Evolutionary conservation across 2,113 vertebrate genomes (phyloP), one percentile per base, ranked within the genome.

Genomic region (Gorsachius goisagi): DNA sequence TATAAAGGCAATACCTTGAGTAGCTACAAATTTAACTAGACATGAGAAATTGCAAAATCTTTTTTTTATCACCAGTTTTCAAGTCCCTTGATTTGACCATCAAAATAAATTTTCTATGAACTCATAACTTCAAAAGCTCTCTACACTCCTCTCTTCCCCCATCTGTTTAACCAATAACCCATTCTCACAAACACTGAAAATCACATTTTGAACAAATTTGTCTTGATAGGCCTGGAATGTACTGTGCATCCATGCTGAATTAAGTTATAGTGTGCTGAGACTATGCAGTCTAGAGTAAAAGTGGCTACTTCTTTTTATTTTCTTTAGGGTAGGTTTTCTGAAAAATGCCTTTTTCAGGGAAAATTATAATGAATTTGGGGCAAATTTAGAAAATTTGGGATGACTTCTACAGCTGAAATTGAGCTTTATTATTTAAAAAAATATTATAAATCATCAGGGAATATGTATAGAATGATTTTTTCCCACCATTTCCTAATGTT

Each of bases 1-100:
- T 44, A 74, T 79, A 78, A 85, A 86, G 53, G 47, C 44, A 87
- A 80, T 90, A 35, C 60, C 75, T 80, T 82, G 55, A 83, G 69
- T 75, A 92, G 80, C 84, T 88, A 90, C 50, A 84, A 88, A 96
- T 96, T 92, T 95, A 82, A 91, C n/a, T 79, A 94, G 91, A 95
- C 69, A 56, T 49, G 45, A 96, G 85, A 95, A 95, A 96, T 68
- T 94, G 79, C 88, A 75, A 93, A 85, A 85, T 79, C 60, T 47
- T 39, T 81, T 59, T 86, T 67, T 93, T 66, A 74, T 80, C 73
- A 75, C 41, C 53, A 35, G 53, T 55, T 90, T 92, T 89, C 88
- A 82, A 64, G 60, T 88, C 72, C 76, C 83, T 88, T 87, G 53
- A 94, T 93, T 95, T 13, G 0, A 93, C 88, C 64, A 96, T 94